Evolutionary conservation across 2,797 vertebrate genomes (phyloP), one percentile per base, ranked within the genome.

Genomic region (Pipistrellus kuhlii): DNA sequence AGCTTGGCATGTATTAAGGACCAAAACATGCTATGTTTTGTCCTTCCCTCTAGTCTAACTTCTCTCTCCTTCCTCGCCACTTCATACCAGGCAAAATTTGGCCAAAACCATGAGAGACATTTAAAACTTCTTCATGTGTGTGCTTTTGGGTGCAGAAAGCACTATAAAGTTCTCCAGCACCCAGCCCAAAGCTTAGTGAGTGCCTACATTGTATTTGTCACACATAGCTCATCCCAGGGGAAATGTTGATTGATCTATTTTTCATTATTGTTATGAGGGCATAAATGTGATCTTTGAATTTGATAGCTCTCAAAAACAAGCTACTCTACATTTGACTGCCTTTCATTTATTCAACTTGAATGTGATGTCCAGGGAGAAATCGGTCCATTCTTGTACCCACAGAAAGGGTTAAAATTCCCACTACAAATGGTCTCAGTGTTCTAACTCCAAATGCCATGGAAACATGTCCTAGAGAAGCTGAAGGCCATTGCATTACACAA

Each of bases 381-480:
- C 71, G 71, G 21, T 68, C 32, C 21, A 25, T 14, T 46, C 92
- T 44, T 44, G 9, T 83, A 64, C 78, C 84, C 89, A 95, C 35
- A 30, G 73, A 88, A 95, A 83, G 90, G 85, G 92, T 97, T 97
- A 96, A 98, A 85, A 82, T 82, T 85, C 94, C 78, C 96, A 80
- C 75, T 83, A 11, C 68, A 91, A 95, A 85, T 83, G 35, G 41
- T 88, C 92, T 97, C 46, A 0, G 0, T 69, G 72, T 93, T 97
- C 82, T 91, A 38, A 87, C 48, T 76, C 94, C 96, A 97, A 98
- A 97, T 98, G 94, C 96, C 97, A 94, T 91, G 93, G 87, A 91
- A 98, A 93, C 90, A 72, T 68, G 96, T 94, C 97, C 97, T 98
- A 88, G 94, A 97, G 97, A 96, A 88, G 96, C 97, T 97, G 94